These are phyloP conservation scores for Lytechinus variegatus DNA, from an alignment of 35 echinoderm and acorn worm genomes.

Conservation along the genomic window DNA sequence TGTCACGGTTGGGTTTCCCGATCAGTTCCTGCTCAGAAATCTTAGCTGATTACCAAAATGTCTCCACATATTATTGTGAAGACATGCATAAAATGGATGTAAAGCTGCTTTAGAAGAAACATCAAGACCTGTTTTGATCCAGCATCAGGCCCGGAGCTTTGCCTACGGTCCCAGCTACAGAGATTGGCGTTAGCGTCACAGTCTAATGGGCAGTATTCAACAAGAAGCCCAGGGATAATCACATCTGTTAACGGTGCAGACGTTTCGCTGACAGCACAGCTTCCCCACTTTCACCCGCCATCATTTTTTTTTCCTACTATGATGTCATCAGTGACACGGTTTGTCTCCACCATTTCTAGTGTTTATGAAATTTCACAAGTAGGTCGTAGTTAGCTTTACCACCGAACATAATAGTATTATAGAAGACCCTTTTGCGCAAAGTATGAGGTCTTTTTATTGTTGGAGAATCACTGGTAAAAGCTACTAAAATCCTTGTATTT, in stretches of 20 bases:
- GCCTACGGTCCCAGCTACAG: not conserved
- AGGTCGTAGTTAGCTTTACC: no score
- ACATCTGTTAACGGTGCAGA: slow-evolving; percentile 32
- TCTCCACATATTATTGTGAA: not conserved
- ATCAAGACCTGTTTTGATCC: not conserved
- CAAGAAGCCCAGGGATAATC: slow-evolving; percentile 7
- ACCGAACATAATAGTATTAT: no score
- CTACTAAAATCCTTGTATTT: no score
- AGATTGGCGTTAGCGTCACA: slow-evolving; percentile 34
- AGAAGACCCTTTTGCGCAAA: no score
- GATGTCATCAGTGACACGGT: slow-evolving; percentile 30
- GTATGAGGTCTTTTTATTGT: no score
- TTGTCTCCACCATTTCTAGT: not conserved
- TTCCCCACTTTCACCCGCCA: not conserved
- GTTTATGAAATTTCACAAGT: not conserved
- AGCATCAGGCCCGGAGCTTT: not conserved
- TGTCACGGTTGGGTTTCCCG: not conserved
- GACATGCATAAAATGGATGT: not conserved
- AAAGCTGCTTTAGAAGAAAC: not conserved
- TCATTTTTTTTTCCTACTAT: slow-evolving; percentile 11
- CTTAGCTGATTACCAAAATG: not conserved
- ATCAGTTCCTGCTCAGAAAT: not conserved
- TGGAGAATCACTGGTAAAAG: no score
- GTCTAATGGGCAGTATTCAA: slow-evolving; percentile 29
- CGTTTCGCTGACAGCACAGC: slow-evolving; percentile 19